Evolutionary conservation across 2,888 invertebrate genomes (phyloP).

Genomic region (Himalopsyche kuldschensis): DNA sequence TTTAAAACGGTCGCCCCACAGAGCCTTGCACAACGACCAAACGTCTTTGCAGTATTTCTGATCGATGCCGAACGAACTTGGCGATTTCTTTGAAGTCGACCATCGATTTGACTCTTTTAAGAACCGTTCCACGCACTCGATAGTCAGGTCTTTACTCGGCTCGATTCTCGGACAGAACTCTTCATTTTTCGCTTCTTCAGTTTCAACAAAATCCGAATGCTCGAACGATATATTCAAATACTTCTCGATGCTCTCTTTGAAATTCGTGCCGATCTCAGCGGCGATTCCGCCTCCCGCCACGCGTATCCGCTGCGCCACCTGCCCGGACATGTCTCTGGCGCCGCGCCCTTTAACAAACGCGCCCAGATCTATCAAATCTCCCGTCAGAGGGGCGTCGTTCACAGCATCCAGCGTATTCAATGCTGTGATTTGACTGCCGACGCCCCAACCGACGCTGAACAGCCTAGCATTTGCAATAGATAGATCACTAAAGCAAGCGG

Average conservation of each 20-base stretch:
- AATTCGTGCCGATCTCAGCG: constrained; percentile 10
- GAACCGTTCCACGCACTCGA: constrained; percentile 59
- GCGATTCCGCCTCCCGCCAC: constrained; percentile 41
- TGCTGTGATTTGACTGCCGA: constrained; percentile 61
- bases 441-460: constrained; percentile 76
- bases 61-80: constrained; percentile 47
- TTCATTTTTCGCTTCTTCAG: constrained; percentile 40
- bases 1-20: constrained; percentile 81
- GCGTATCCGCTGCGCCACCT: constrained; percentile 46
- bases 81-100: not conserved
- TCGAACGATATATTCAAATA: constrained; percentile 69
- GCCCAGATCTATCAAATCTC: constrained; percentile 46
- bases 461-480: constrained; percentile 65
- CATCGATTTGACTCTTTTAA: constrained; percentile 41
- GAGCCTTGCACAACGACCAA: constrained; percentile 76
- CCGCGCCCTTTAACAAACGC: constrained; percentile 49
- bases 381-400: constrained; percentile 48
- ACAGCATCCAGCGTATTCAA: constrained; percentile 52
- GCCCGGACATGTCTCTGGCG: constrained; percentile 51
- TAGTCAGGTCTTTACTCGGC: constrained; percentile 46
- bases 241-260: constrained; percentile 52
- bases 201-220: constrained; percentile 51
- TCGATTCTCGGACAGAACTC: constrained; percentile 49
- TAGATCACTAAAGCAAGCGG: constrained; percentile 59
- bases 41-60: constrained; percentile 59